Conservation (phyloP, 1,140 invertebrate species). For the Neuroterus valhalla region DNA sequence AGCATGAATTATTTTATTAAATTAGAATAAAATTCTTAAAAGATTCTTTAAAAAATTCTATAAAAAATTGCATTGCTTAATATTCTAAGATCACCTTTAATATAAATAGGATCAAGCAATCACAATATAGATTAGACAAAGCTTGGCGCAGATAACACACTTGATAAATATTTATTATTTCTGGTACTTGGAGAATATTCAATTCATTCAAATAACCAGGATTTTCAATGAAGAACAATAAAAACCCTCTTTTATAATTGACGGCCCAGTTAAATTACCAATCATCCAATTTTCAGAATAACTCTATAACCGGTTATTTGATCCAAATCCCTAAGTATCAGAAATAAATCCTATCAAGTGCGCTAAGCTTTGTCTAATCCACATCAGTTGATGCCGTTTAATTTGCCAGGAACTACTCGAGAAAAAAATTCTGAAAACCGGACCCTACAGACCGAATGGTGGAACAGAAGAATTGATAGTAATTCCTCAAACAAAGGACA, state of each 20-base stretch:
- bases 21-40: not conserved
- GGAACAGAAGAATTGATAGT: conserved; percentile 53
- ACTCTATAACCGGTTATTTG: not conserved
- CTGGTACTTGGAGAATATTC: too few species aligned
- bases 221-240: too few species aligned
- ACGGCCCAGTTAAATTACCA: not conserved
- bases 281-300: not conserved
- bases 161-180: too few species aligned
- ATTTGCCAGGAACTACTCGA: conserved; percentile 72
- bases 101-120: not conserved
- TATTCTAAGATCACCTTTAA: not conserved
- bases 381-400: conserved; percentile 1
- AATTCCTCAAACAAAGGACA: conserved; percentile 56
- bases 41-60: too few species aligned
- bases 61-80: too few species aligned
- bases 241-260: too few species aligned
- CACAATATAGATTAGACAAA: not conserved
- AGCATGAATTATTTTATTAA: not conserved
- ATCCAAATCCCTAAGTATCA: not conserved
- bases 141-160: not conserved
- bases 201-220: too few species aligned
- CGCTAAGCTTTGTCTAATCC: conserved; percentile 29
- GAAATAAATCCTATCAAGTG: not conserved
- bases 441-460: conserved; percentile 64
- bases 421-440: conserved; percentile 71